Base-by-base conservation (phyloP, 2,797 vertebrate species). In the Thalassophryne amazonica region DNA sequence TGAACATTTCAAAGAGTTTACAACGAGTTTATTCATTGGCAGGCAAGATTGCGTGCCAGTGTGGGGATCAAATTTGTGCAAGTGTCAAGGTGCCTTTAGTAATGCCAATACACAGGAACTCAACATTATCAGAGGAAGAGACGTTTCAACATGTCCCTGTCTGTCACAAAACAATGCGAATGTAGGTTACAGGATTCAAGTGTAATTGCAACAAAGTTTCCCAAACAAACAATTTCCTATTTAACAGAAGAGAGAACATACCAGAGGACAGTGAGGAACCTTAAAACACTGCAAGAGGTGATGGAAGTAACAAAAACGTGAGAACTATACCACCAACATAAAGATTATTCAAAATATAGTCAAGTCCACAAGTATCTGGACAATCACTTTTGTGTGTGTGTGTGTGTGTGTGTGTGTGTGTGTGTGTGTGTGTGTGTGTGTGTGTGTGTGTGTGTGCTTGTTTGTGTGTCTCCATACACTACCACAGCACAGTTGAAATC, bases 321-420 rank as follows among this genome's bases (percentile, higher is more conserved):
- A 84, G 80, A 81, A 72, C 74, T 38, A 52, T 35, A 22, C 64
- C 60, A 63, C 59, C 33, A n/a, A 59, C 35, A 62, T 50, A 24
- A 40, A 22, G 14, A 38, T 52, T 28, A 58, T 42, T 59, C 6
- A 34, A 39, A 35, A 54, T 49, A 19, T 57, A 54, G 28, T 47
- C 46, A 42, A 34, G n/a, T 39, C 34, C 40, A 65, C 46, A 58
- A n/a, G n/a, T n/a, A n/a, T n/a, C n/a, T n/a, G n/a, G n/a, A n/a
- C n/a, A n/a, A n/a, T n/a, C n/a, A n/a, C n/a, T n/a, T n/a, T n/a
- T n/a, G n/a, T n/a, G n/a, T n/a, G n/a, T n/a, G n/a, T n/a, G n/a
- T n/a, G n/a, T n/a, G n/a, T n/a, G n/a, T n/a, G n/a, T n/a, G n/a
- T n/a, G n/a, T n/a, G n/a, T n/a, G n/a, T n/a, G n/a, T n/a, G n/a